A percentile compares a stretch with the other conserved stretches of the same genome.
Evolutionary conservation across 1,140 invertebrate species (phyloP).

Genomic region (Micrasema minimum): DNA sequence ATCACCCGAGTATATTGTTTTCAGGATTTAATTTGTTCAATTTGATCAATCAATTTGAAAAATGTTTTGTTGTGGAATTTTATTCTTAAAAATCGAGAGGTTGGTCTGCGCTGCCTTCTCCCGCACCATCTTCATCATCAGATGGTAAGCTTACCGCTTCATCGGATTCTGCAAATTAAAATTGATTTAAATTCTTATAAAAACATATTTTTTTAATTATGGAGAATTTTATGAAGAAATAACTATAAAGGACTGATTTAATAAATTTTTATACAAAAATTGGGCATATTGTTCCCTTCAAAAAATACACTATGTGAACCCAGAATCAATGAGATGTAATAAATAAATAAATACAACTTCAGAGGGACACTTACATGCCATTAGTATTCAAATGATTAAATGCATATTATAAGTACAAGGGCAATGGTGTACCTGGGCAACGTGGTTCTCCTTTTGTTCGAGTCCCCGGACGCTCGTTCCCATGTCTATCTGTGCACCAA

Average conservation of each 20-base stretch:
- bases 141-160: constrained; percentile 68
- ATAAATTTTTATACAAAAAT: too few species aligned
- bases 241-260: too few species aligned
- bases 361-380: too few species aligned
- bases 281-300: too few species aligned
- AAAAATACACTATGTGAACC: too few species aligned
- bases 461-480: constrained; percentile 86
- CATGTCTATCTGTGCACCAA: constrained; percentile 95
- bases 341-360: too few species aligned
- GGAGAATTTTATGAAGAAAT: too few species aligned
- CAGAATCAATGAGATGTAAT: too few species aligned
- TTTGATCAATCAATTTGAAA: constrained; percentile 8
- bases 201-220: too few species aligned
- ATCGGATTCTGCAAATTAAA: constrained; percentile 61
- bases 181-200: too few species aligned
- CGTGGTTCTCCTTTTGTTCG: constrained; percentile 84
- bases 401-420: too few species aligned
- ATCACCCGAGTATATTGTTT: constrained; percentile 30
- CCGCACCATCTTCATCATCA: constrained; percentile 77
- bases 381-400: too few species aligned
- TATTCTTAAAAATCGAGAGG: constrained; percentile 77
- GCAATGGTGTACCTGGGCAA: constrained; percentile 80
- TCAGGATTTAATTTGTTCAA: constrained; percentile 33
- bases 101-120: constrained; percentile 82
- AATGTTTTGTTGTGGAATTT: constrained; percentile 14